A percentile compares a stretch with the other conserved stretches of the same genome.
Conservation (phyloP, 2,888 invertebrate genomes). For the Caenorhabditis sp. region DNA sequence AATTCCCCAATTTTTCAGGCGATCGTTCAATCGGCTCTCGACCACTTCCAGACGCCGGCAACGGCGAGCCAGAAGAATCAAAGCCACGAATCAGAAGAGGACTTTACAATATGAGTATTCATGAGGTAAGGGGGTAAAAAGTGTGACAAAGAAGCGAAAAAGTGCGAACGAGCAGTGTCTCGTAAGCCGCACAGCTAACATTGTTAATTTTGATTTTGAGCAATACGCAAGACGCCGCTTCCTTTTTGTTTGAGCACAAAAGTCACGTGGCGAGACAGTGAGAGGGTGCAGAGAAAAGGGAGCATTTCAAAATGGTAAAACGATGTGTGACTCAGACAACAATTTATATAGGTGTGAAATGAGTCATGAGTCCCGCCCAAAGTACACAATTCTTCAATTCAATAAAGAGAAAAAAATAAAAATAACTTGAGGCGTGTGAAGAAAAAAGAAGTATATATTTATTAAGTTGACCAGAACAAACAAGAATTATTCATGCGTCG, state of each 20-base stretch:
- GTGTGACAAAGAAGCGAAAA: slow-evolving; percentile 3
- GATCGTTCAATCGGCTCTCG: slow-evolving; percentile 41
- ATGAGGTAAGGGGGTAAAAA: slow-evolving; percentile 59
- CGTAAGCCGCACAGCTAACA: background rate
- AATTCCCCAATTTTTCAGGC: too few species aligned
- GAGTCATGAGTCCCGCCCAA: too few species aligned
- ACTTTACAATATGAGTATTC: slow-evolving; percentile 68
- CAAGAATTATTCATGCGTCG: background rate
- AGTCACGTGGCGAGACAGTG: slow-evolving; percentile 12
- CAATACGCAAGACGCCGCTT: background rate
- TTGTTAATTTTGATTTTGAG: too few species aligned
- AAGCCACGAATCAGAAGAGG: slow-evolving; percentile 70
- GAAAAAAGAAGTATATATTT: too few species aligned
- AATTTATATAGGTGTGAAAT: background rate
- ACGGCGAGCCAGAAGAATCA: slow-evolving; percentile 63
- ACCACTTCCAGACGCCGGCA: slow-evolving; percentile 15
- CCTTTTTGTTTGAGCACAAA: slow-evolving; percentile 9
- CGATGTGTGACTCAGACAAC: slow-evolving; percentile 17
- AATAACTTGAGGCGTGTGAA: too few species aligned
- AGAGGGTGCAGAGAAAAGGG: background rate
- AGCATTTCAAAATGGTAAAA: slow-evolving; percentile 19
- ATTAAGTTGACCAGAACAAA: background rate
- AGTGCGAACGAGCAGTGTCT: background rate
- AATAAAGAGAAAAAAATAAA: too few species aligned
- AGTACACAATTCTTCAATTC: too few species aligned